Percentiles rank a stretch among this genome's conserved stretches.
Conservation (phyloP, 2,888 invertebrate genomes). For the Phyto melanocephala region DNA sequence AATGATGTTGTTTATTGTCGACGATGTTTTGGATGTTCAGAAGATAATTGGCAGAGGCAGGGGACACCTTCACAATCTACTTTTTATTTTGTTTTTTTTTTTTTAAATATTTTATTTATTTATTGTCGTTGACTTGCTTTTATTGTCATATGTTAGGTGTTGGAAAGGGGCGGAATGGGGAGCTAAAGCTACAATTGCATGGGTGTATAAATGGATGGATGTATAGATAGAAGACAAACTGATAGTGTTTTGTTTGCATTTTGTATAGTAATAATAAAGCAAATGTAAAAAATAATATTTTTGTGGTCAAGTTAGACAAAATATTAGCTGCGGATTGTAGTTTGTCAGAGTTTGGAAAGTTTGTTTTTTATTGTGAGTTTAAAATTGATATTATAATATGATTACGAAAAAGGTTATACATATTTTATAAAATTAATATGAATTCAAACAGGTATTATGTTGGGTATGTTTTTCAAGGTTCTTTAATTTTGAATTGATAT, state of each 20-base stretch:
- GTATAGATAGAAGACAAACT: neutral
- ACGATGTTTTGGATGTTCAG: slow-evolving; percentile 31
- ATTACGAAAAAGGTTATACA: too few relatives aligned
- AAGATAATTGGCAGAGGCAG: slow-evolving; percentile 46
- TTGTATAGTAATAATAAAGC: slow-evolving; percentile 10
- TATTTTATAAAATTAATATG: too few relatives aligned
- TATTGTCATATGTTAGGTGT: slow-evolving; percentile 22
- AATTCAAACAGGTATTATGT: too few relatives aligned
- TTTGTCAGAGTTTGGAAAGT: neutral
- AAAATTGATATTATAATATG: too few relatives aligned
- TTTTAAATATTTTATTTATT: slow-evolving; percentile 29
- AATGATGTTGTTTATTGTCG: slow-evolving; percentile 40
- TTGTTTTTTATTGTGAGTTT: too few relatives aligned
- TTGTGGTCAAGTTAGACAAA: neutral
- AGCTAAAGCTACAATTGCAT: slow-evolving; percentile 12
- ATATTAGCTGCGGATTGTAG: neutral
- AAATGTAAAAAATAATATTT: neutral
- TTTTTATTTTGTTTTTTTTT: slow-evolving; percentile 19
- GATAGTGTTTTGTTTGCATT: slow-evolving; percentile 15
- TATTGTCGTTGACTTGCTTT: slow-evolving; percentile 45
- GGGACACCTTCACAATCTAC: slow-evolving; percentile 37
- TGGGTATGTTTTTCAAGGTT: too few relatives aligned
- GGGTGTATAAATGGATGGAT: slow-evolving; percentile 36
- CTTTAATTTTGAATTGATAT: too few relatives aligned
- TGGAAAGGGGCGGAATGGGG: slow-evolving; percentile 2